Conservation (phyloP, 2,113 vertebrate genomes). For the Xenopus borealis region DNA sequence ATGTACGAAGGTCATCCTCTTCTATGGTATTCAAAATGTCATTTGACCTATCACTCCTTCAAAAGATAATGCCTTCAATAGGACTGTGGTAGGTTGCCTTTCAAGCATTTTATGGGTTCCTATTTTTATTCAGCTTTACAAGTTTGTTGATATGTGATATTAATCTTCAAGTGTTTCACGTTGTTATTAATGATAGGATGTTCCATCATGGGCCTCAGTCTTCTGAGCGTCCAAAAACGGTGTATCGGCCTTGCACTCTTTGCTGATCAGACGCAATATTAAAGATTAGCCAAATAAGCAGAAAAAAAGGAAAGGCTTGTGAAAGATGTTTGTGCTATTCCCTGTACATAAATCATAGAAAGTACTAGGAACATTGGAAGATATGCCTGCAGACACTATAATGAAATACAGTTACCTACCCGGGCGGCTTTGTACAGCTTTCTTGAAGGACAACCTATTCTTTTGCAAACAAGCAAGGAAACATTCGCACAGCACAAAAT, state of each 20-base stretch:
- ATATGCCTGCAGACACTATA: constrained; percentile 9
- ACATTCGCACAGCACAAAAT: constrained; percentile 29
- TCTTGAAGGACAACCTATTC: constrained; percentile 7
- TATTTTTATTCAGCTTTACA: constrained; percentile 61
- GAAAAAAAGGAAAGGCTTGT: constrained; percentile 44
- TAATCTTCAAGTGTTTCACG: constrained; percentile 61
- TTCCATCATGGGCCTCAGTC: constrained; percentile 52
- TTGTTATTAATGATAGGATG: constrained; percentile 64
- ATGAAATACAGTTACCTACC: constrained; percentile 8
- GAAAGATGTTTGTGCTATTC: constrained; percentile 44
- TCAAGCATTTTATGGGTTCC: constrained; percentile 61
- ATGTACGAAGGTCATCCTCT: constrained; percentile 62
- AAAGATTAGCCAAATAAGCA: constrained; percentile 49
- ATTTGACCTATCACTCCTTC: constrained; percentile 66
- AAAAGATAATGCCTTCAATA: constrained; percentile 62
- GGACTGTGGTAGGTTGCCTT: constrained; percentile 63
- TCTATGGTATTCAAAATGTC: constrained; percentile 58
- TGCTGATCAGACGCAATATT: constrained; percentile 38
- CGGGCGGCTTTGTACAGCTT: neutral
- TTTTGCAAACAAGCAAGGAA: constrained; percentile 14
- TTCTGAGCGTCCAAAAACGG: constrained; percentile 59
- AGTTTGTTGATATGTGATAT: constrained; percentile 64
- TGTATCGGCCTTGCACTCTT: constrained; percentile 52
- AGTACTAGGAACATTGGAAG: constrained; percentile 8
- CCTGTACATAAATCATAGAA: constrained; percentile 18